phyloP scores from a whole-genome alignment of 2,113 vertebrate genomes.

The Typhlomys cinereus region DNA sequence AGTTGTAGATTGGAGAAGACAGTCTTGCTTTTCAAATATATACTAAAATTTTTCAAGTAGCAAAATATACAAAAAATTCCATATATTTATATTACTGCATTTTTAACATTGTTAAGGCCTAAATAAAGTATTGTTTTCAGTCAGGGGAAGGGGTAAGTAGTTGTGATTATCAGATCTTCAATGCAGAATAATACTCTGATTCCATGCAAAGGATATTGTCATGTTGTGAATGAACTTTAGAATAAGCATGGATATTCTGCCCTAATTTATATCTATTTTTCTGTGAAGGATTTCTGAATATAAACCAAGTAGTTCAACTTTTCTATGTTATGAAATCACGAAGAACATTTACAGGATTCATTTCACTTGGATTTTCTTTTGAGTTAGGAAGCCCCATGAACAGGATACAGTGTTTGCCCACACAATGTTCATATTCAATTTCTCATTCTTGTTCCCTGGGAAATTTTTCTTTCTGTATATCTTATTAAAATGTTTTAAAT shows the following conservation, averaged over 20 bases:
- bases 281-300: conserved; percentile 18
- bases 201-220: neutral
- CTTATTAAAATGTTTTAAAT: neutral
- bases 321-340: neutral
- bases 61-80: neutral
- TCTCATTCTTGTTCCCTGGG: neutral
- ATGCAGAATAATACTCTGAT: neutral
- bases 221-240: neutral
- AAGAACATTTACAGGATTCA: neutral
- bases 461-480: neutral
- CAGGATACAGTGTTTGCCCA: neutral
- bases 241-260: neutral
- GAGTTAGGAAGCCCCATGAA: neutral
- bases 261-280: conserved; percentile 9
- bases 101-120: neutral
- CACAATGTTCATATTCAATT: neutral
- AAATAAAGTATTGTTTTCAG: neutral
- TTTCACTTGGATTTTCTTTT: neutral
- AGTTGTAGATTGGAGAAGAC: conserved; percentile 24
- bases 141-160: neutral
- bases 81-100: conserved; percentile 20
- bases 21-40: conserved; percentile 56
- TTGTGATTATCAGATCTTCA: neutral
- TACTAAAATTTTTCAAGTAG: conserved; percentile 63
- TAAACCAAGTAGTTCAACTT: neutral